These are phyloP conservation scores for Oophaga pumilio DNA, from an alignment of 2,113 vertebrate species.

Conservation along the genomic window DNA sequence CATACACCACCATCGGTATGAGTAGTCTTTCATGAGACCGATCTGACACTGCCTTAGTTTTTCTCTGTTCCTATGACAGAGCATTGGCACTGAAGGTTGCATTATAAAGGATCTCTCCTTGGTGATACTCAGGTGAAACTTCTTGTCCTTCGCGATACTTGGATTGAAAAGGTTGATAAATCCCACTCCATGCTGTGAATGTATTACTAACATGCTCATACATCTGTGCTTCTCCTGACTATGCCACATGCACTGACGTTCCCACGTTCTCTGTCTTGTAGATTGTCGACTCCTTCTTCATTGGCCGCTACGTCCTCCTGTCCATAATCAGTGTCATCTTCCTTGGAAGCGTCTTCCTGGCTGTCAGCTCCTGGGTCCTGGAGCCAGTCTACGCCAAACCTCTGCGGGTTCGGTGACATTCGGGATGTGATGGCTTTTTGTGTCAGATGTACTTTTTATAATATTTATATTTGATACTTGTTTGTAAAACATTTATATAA, in stretches of 20 bases:
- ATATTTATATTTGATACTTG: background rate
- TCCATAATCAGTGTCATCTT: slow-evolving; percentile 69
- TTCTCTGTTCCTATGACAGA: too few relatives aligned
- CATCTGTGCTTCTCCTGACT: background rate
- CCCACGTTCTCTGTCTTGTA: slow-evolving; percentile 61
- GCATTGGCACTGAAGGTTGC: too few relatives aligned
- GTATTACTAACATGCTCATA: too few relatives aligned
- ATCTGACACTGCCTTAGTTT: too few relatives aligned
- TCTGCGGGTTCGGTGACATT: slow-evolving; percentile 67
- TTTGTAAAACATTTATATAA: background rate
- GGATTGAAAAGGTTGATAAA: too few relatives aligned
- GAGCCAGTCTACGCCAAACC: slow-evolving; percentile 86
- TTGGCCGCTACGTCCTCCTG: slow-evolving; percentile 86
- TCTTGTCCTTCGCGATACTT: too few relatives aligned
- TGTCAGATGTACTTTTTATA: background rate
- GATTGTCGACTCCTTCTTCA: slow-evolving; percentile 87
- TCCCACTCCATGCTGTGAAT: too few relatives aligned
- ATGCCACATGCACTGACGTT: background rate
- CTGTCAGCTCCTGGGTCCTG: slow-evolving; percentile 82
- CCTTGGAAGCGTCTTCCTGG: slow-evolving; percentile 78
- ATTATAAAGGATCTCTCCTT: too few relatives aligned
- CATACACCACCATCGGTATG: too few relatives aligned
- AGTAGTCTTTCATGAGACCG: too few relatives aligned
- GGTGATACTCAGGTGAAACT: too few relatives aligned
- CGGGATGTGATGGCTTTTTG: background rate